phyloP scores from a whole-genome alignment of 2,888 invertebrate genomes.

The Oscheius sp. region DNA sequence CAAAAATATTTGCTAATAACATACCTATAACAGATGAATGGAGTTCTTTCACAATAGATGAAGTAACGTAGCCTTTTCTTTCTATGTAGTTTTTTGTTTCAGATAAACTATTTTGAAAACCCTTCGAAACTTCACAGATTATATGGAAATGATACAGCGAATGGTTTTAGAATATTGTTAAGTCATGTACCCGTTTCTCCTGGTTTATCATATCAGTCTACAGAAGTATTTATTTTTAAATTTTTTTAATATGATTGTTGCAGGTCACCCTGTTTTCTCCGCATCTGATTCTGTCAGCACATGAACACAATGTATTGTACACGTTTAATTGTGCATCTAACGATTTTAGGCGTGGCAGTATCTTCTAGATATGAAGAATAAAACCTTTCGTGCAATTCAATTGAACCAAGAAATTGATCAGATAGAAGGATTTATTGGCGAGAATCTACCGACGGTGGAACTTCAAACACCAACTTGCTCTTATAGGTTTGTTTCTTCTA shows the following conservation, averaged over 20 bases:
- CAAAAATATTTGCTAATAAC: constrained; percentile 5
- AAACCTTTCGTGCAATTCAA: background rate
- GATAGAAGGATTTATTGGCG: constrained; percentile 39
- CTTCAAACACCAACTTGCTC: constrained; percentile 59
- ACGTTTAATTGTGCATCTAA: no score
- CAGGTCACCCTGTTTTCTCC: constrained; percentile 44
- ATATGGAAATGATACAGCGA: background rate
- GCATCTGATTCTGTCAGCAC: constrained; percentile 75
- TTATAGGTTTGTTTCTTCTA: constrained; percentile 45
- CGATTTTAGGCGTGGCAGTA: constrained; percentile 13
- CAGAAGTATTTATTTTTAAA: constrained; percentile 28
- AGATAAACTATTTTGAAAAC: constrained; percentile 28
- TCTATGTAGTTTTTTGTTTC: background rate
- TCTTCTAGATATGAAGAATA: background rate
- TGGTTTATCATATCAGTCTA: background rate
- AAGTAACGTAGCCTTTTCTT: background rate
- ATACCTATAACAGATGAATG: background rate
- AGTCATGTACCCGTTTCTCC: constrained; percentile 14
- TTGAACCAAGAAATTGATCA: background rate
- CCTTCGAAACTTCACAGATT: background rate
- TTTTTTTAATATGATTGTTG: constrained; percentile 38
- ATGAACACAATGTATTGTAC: constrained; percentile 74
- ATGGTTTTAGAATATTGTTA: constrained; percentile 1
- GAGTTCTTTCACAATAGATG: background rate
- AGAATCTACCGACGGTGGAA: constrained; percentile 43